Evolutionary conservation across 2,797 vertebrate genomes (phyloP).

Genomic region (Aphelocoma californica): DNA sequence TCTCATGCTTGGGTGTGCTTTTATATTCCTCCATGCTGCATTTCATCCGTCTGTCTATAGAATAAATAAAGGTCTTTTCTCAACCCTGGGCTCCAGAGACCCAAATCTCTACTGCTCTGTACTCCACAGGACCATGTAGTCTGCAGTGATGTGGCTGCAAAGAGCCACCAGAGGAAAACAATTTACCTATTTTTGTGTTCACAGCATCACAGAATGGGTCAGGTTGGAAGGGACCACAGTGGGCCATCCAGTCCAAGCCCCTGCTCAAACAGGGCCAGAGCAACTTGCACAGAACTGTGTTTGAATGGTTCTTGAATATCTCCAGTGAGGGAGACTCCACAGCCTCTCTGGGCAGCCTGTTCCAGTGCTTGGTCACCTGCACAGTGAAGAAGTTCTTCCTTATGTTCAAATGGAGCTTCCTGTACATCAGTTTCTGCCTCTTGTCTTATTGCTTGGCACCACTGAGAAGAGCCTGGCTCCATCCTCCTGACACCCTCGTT

Average conservation of each 20-base stretch:
- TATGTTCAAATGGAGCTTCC: not conserved
- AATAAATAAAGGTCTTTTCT: not conserved
- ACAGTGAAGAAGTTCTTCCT: not conserved
- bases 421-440: not conserved
- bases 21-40: not conserved
- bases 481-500: not conserved
- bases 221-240: not conserved
- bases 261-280: not conserved
- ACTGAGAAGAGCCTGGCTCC: not conserved
- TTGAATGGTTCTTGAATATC: rapidly evolving
- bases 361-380: not conserved
- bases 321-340: not conserved
- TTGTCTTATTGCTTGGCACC: not conserved
- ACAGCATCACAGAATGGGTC: not conserved
- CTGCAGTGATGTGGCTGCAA: not conserved
- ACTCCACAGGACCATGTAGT: not conserved
- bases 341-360: not conserved
- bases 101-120: not conserved
- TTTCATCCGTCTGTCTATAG: not conserved
- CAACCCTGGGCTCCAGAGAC: not conserved
- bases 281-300: not conserved
- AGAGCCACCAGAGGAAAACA: not conserved
- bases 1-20: not conserved
- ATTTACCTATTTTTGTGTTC: not conserved
- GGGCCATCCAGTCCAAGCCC: not conserved